Evolutionary conservation across 2,797 vertebrate genomes (phyloP).

Genomic region (Podargus strigoides): DNA sequence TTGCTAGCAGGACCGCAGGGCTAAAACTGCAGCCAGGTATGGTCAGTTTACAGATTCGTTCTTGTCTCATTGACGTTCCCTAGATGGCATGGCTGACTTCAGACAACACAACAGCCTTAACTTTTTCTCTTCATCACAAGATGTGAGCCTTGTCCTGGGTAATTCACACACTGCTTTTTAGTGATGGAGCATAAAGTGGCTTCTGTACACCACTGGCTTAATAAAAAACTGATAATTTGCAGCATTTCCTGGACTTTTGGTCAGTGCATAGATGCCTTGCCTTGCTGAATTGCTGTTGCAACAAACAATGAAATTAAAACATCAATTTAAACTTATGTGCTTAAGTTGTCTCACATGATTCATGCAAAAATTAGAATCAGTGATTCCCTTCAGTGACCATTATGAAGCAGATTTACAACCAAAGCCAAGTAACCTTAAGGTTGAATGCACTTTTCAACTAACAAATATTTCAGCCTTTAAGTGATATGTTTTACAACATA

Average conservation of each 20-base stretch:
- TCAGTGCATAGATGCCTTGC: background rate
- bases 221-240: background rate
- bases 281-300: background rate
- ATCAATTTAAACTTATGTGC: background rate
- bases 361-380: slow-evolving; percentile 26
- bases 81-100: background rate
- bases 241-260: background rate
- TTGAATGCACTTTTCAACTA: slow-evolving; percentile 47
- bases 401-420: slow-evolving; percentile 58
- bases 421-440: background rate
- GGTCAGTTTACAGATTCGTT: background rate
- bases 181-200: background rate
- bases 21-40: background rate
- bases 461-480: slow-evolving; percentile 62
- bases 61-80: background rate
- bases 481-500: slow-evolving; percentile 38
- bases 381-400: slow-evolving; percentile 25
- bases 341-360: background rate
- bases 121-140: background rate
- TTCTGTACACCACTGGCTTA: background rate
- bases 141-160: background rate
- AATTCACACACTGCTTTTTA: background rate
- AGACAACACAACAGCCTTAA: background rate
- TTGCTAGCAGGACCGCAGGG: background rate
- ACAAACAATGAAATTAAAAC: slow-evolving; percentile 20